Base-by-base conservation (phyloP, 2,113 vertebrate species). In the Amblyopsis rosae region DNA sequence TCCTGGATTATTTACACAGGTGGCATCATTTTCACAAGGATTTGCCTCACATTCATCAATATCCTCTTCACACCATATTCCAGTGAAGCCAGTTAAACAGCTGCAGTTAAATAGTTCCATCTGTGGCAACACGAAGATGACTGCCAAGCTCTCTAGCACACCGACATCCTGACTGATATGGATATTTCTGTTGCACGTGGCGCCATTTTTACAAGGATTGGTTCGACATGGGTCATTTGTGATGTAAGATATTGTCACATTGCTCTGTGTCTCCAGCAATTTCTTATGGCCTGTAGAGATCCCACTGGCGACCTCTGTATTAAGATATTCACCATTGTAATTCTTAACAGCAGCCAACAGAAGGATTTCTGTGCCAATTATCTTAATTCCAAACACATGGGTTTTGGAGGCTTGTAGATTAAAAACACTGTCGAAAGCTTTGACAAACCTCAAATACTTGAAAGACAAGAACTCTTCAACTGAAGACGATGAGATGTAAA, bases 351-450 rank as follows among this genome's bases (percentile, higher is more conserved):
- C 90, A 58, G 90, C 89, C 64, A 93, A 65, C 17, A 93, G 69
- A 63, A 93, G 82, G 57, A 90, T 90, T 70, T 89, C 76, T 15
- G 72, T 69, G 11, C 81, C 85, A 51, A 90, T 71, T 11, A 69
- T 70, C 76, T 90, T 91, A 33, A 93, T 91, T 72, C 87, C 92
- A 86, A 93, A 93, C 1, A 92, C 86, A 51, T 93, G 91, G 12
- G 90, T 91, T 77, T 93, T 93, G 3, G 91, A 92, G 32, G 90
- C 91, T 76, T 92, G 90, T 1, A 92, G 81, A 68, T 92, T 93
- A 53, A 93, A 92, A 16, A 93, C 81, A 70, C 87, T 91, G 68
- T 93, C 89, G 48, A 93, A 69, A 49, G 91, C 89, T 88, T 92
- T 92, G 3, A 87, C 82, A 77, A 93, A 93, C 68, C 76, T 89